Evolutionary conservation across 2,888 invertebrate genomes (phyloP).

Genomic region (Frankliniella fusca): DNA sequence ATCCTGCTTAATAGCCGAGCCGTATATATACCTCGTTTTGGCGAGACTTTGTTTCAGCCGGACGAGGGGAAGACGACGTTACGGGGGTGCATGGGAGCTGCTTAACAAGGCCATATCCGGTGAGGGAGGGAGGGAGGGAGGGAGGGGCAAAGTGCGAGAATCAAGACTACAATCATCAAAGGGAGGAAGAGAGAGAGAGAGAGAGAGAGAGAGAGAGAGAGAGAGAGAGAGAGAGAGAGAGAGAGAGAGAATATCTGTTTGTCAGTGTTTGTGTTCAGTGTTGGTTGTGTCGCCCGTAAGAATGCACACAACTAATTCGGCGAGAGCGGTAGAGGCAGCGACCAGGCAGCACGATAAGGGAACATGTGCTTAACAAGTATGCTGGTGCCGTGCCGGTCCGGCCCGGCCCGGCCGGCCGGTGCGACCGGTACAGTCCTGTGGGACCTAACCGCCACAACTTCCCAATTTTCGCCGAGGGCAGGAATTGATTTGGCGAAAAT

Average conservation of each 20-base stretch:
- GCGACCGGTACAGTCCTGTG: background rate
- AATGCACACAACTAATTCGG: slow-evolving; percentile 24
- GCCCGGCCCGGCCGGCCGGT: background rate
- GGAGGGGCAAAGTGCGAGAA: no score
- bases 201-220: background rate
- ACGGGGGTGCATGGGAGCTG: no score
- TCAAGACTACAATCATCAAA: background rate
- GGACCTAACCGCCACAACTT: background rate
- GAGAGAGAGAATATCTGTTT: background rate
- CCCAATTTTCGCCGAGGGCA: no score
- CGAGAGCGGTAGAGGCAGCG: background rate
- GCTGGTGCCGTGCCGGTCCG: background rate
- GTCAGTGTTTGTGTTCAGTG: background rate
- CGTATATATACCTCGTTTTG: background rate
- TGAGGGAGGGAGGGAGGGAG: no score
- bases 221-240: background rate
- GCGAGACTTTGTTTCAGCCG: background rate
- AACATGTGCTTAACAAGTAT: slow-evolving; percentile 23
- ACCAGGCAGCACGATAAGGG: slow-evolving; percentile 10
- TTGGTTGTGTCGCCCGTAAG: background rate
- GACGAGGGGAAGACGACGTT: background rate
- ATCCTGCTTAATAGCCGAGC: no score
- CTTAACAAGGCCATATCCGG: no score
- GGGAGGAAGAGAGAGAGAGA: background rate
- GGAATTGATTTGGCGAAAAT: no score